Evolutionary conservation across 2,797 vertebrate genomes (phyloP).

Genomic region (Galaxias olidus): DNA sequence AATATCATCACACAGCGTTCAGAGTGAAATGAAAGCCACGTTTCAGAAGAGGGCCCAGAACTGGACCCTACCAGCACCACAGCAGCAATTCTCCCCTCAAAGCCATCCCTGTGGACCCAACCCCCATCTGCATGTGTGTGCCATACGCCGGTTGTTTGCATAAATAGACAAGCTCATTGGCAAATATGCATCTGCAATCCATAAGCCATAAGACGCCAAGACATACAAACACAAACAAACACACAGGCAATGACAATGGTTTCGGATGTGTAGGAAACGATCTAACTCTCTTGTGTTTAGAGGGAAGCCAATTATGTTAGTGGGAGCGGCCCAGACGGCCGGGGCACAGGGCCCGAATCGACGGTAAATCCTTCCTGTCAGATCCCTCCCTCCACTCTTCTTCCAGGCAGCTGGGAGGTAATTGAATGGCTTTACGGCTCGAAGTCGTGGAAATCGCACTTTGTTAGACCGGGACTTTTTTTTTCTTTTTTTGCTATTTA

Average conservation of each 20-base stretch:
- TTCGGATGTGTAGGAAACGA: background rate
- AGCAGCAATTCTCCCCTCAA: no score
- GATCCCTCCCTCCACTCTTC: background rate
- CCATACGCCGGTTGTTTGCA: no score
- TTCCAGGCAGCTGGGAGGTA: background rate
- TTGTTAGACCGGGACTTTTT: slow-evolving; percentile 3
- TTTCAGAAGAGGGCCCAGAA: no score
- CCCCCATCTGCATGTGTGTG: no score
- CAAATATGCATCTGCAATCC: no score
- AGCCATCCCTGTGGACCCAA: no score
- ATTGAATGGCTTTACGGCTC: background rate
- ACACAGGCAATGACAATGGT: slow-evolving; percentile 1
- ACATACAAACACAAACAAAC: slow-evolving; percentile 6
- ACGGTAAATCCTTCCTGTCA: slow-evolving; percentile 7
- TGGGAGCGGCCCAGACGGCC: background rate
- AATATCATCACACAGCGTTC: background rate
- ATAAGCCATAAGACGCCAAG: background rate
- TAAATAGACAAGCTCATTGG: no score
- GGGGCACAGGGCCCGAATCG: slow-evolving; percentile 7
- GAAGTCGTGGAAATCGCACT: slow-evolving; percentile 9
- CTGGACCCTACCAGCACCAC: no score
- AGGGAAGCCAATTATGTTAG: slow-evolving; percentile 5
- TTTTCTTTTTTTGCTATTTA: slow-evolving; percentile 1
- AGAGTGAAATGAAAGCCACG: no score
- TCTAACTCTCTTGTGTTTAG: slow-evolving; percentile 1